Base-by-base conservation (phyloP, 1,140 invertebrate species). In the Ceratosolen solmsi region DNA sequence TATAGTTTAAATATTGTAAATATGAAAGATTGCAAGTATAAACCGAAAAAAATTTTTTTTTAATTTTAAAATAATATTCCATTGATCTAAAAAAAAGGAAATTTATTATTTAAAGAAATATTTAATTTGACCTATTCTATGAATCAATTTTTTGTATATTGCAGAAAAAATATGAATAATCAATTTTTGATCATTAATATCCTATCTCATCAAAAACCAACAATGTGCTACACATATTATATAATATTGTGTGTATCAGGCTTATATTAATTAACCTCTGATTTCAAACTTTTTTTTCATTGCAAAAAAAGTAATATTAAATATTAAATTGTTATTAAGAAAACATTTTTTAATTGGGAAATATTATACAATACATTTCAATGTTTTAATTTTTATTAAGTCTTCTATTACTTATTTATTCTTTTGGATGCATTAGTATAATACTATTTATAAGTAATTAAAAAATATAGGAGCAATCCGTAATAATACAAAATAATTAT, bases 201-300 rank as follows among this genome's bases (percentile, higher is more conserved):
- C 75, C 68, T 33, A 71, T 63, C 20, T 46, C 30, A 80, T 72
- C 68, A 56, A 75, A 72, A 72, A 76, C 33, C 9, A 20, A 58
- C 80, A 72, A 83, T 36, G 27, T 22, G 73, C 33, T 82, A 65
- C 74, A 78, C 68, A 73, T 80, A 77, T 73, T 83, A 74, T 83
- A 83, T 77, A 73, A 83, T 83, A 80, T 77, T 83, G 82, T 80
- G 74, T 74, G 68, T 73, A 78, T 78, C 74, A 78, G 27, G 68
- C 80, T 5, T 63, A 72, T 38, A 54, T 74, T 58, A n/a, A 56
- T 58, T 63, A 82, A 54, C 51, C 51, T 36, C 15, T 82, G 22
- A 74, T 56, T 74, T 46, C 7, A 65, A 68, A 49, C 75, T 36
- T 81, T 81, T 68, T 70, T 68, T 75, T 13, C 11, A 71, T 13